phyloP scores from a whole-genome alignment of 2,797 vertebrate species.

The Acanthurus tractus region DNA sequence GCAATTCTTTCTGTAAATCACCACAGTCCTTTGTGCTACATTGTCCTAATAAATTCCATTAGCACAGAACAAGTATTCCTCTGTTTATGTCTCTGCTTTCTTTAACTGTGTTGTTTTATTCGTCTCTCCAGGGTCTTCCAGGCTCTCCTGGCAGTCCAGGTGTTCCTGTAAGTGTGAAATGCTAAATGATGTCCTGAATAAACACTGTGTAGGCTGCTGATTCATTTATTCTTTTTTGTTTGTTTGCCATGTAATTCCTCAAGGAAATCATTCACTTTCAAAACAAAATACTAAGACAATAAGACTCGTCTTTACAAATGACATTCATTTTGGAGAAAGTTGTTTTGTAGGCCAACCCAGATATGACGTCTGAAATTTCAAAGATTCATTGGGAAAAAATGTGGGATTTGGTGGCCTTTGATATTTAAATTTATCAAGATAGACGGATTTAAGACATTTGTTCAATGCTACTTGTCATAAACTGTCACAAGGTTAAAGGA shows the following conservation, averaged over 20 bases:
- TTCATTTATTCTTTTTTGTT: conserved; percentile 10
- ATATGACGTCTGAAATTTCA: not conserved
- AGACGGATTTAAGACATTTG: not conserved
- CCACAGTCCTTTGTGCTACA: not conserved
- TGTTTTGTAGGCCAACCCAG: not conserved
- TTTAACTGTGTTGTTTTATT: conserved; percentile 28
- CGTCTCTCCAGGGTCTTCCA: conserved; percentile 81
- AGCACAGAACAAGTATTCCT: not conserved
- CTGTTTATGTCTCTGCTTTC: not conserved
- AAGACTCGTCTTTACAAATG: not conserved
- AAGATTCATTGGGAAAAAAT: too few relatives aligned
- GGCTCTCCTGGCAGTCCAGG: conserved; percentile 84
- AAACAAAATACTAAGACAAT: not conserved
- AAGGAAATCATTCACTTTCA: not conserved
- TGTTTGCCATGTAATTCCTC: conserved; percentile 6
- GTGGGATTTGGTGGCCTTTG: too few relatives aligned
- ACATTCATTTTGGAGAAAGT: not conserved
- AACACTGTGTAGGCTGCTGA: conserved; percentile 11
- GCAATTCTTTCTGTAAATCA: not conserved
- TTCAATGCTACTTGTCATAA: not conserved
- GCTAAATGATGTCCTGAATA: not conserved
- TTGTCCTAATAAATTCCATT: not conserved
- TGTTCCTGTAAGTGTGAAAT: conserved; percentile 76
- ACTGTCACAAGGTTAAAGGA: too few relatives aligned
- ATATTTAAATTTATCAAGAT: too few relatives aligned